These are phyloP conservation scores for Siniperca obscura DNA, from an alignment of 2,797 vertebrate species.

Conservation along the genomic window DNA sequence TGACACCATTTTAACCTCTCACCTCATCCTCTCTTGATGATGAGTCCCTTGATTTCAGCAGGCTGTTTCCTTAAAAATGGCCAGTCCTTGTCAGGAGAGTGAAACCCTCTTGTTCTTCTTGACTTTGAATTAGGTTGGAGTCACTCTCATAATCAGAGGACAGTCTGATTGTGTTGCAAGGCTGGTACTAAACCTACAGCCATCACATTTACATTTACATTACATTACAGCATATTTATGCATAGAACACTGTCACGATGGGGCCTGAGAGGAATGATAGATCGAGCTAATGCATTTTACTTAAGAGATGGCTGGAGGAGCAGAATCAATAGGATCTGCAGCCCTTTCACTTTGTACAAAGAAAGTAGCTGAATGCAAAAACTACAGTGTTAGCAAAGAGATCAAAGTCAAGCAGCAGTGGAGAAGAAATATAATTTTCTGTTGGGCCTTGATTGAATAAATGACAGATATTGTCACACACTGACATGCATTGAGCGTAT, in stretches of 20 bases:
- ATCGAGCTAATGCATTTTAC: constrained; percentile 73
- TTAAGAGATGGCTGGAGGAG: constrained; percentile 58
- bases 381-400: constrained; percentile 9
- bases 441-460: constrained; percentile 42
- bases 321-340: constrained; percentile 64
- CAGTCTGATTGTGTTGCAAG: constrained; percentile 63
- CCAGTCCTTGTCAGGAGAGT: constrained; percentile 23
- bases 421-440: constrained; percentile 12
- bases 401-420: constrained; percentile 25
- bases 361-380: constrained; percentile 38
- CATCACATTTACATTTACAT: constrained; percentile 81
- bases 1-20: constrained; percentile 27
- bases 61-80: constrained; percentile 26
- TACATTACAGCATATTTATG: constrained; percentile 79
- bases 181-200: constrained; percentile 63
- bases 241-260: constrained; percentile 63
- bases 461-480: constrained; percentile 8
- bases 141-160: constrained; percentile 66
- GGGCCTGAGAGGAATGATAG: constrained; percentile 70
- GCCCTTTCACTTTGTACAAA: constrained; percentile 44
- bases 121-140: constrained; percentile 62
- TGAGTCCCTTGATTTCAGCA: constrained; percentile 22
- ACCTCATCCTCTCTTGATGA: constrained; percentile 32
- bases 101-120: constrained; percentile 51
- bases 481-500: not conserved